Evolutionary conservation across 2,888 invertebrate species (phyloP).

Genomic region (Carterocephalus palaemon): DNA sequence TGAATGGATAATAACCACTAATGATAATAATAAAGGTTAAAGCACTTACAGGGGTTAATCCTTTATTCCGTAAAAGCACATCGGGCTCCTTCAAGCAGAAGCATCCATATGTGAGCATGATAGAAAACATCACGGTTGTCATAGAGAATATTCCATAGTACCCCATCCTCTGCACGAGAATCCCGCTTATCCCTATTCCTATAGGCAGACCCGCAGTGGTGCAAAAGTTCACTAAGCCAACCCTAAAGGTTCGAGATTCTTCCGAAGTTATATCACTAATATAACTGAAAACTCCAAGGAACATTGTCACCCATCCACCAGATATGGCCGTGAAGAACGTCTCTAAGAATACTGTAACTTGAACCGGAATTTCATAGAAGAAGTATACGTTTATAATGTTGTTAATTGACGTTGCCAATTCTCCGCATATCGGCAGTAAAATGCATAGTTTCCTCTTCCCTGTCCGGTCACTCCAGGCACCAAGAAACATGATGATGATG

Average conservation of each 20-base stretch:
- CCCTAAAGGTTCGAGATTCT: slow-evolving; percentile 78
- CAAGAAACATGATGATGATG: slow-evolving; percentile 78
- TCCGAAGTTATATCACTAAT: slow-evolving; percentile 80
- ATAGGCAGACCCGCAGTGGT: slow-evolving; percentile 78
- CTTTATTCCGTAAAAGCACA: slow-evolving; percentile 52
- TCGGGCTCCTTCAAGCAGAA: slow-evolving; percentile 83
- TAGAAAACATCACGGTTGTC: slow-evolving; percentile 60
- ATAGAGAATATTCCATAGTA: slow-evolving; percentile 69
- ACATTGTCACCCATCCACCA: slow-evolving; percentile 79
- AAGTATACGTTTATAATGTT: slow-evolving; percentile 78
- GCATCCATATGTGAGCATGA: slow-evolving; percentile 85
- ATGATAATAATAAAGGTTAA: too few species aligned
- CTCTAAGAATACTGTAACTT: slow-evolving; percentile 74
- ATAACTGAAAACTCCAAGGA: slow-evolving; percentile 80
- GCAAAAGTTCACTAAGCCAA: slow-evolving; percentile 81
- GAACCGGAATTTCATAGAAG: slow-evolving; percentile 78
- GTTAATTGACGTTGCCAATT: slow-evolving; percentile 69
- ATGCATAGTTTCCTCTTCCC: slow-evolving; percentile 78
- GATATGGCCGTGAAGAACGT: slow-evolving; percentile 73
- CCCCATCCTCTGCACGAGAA: slow-evolving; percentile 61
- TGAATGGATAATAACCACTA: too few species aligned
- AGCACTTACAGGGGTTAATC: slow-evolving; percentile 56
- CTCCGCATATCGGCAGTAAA: slow-evolving; percentile 76
- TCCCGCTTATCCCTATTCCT: slow-evolving; percentile 76
- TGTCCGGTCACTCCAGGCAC: slow-evolving; percentile 81